A percentile compares a stretch with the other conserved stretches of the same genome.
Conservation (phyloP, 2,888 invertebrate genomes). For the Drosophila kuntzei region DNA sequence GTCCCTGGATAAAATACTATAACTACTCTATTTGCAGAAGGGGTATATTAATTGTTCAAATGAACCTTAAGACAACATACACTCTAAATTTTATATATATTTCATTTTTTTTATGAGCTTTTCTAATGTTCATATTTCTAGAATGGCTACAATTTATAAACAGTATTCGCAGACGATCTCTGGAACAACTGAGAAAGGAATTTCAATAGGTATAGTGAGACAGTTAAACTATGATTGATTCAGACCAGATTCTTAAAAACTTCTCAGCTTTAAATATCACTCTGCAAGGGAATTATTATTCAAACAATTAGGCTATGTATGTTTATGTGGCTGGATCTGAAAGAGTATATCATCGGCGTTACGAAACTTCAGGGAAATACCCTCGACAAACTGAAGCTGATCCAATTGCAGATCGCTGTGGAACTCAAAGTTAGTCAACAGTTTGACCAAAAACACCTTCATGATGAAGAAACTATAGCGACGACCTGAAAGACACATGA, state of each 20-base stretch:
- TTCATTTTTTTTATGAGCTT: neutral
- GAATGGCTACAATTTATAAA: neutral
- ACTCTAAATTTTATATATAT: neutral
- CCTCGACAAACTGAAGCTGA: conserved; percentile 80
- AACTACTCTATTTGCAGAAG: no score
- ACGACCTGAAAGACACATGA: conserved; percentile 66
- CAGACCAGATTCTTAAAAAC: neutral
- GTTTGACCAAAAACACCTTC: conserved; percentile 82
- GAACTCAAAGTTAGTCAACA: conserved; percentile 78
- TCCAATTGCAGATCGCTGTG: conserved; percentile 74
- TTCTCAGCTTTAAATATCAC: neutral
- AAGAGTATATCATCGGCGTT: conserved; percentile 76
- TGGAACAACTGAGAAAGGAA: neutral
- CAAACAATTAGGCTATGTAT: conserved; percentile 12
- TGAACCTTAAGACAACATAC: no score
- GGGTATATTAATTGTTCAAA: no score
- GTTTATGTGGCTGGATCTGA: conserved; percentile 52
- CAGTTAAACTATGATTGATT: neutral
- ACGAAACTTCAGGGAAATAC: conserved; percentile 83
- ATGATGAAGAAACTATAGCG: conserved; percentile 83
- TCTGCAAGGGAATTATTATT: neutral
- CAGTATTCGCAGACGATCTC: neutral
- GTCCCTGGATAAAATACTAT: no score
- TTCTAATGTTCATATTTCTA: neutral
- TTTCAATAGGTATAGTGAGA: neutral